A percentile compares a stretch with the other conserved stretches of the same genome.
These are phyloP conservation scores for Acronicta alni DNA, from an alignment of 2,888 invertebrate genomes.

Conservation along the genomic window DNA sequence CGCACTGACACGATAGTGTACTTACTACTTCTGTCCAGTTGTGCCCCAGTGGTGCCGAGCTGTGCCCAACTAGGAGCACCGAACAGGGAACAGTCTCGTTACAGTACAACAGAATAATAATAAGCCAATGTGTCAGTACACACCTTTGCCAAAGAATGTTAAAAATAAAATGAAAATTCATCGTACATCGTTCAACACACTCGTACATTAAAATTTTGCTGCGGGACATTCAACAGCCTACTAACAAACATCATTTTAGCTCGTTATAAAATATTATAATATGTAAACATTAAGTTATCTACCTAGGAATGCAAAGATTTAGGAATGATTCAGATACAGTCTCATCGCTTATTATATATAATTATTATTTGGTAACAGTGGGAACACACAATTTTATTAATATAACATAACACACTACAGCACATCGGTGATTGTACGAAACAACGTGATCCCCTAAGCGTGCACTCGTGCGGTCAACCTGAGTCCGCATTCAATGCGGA, in stretches of 20 bases:
- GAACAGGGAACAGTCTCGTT: no score
- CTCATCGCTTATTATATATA: conserved; percentile 66
- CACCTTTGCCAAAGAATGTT: conserved; percentile 20
- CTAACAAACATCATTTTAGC: conserved; percentile 23
- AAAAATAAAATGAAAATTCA: conserved; percentile 49
- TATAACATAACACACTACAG: conserved; percentile 39
- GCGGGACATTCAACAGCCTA: conserved; percentile 43
- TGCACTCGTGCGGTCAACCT: conserved; percentile 18
- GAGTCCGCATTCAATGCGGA: conserved; percentile 15
- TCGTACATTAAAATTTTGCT: conserved; percentile 45
- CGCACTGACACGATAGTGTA: background rate
- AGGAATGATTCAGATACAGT: conserved; percentile 72
- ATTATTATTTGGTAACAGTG: conserved; percentile 72
- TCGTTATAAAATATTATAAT: conserved; percentile 36
- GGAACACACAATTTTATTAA: conserved; percentile 44
- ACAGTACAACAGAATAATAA: no score
- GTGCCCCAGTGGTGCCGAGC: no score
- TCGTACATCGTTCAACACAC: conserved; percentile 41
- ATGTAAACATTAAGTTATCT: conserved; percentile 54
- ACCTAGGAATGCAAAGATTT: conserved; percentile 63
- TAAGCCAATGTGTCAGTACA: conserved; percentile 3
- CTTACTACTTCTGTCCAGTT: background rate
- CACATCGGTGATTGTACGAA: conserved; percentile 25
- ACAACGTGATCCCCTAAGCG: conserved; percentile 12
- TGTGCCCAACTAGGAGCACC: background rate